Conservation (phyloP, 2,888 invertebrate species). For the Pocota personata region DNA sequence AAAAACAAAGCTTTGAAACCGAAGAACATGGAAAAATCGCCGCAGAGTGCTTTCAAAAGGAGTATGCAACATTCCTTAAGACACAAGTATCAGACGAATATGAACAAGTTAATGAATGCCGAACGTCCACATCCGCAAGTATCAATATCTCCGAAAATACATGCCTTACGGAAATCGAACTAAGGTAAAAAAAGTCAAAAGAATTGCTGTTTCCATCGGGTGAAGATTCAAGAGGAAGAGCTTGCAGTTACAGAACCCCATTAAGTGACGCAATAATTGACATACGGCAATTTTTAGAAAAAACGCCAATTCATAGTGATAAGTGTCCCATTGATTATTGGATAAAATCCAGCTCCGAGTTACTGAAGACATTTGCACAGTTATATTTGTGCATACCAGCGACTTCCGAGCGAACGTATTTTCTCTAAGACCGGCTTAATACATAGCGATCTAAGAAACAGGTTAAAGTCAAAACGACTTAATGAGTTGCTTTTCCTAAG, state of each 20-base stretch:
- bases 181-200: neutral
- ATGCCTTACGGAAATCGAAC: neutral
- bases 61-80: neutral
- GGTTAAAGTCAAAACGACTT: too few species aligned
- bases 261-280: conserved; percentile 14
- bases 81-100: neutral
- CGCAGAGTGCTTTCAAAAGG: neutral
- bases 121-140: neutral
- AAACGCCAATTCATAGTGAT: neutral
- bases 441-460: too few species aligned
- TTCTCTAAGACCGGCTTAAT: too few species aligned
- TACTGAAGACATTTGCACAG: conserved; percentile 1
- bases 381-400: neutral
- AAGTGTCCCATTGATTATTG: conserved; percentile 1
- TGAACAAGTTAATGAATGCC: neutral
- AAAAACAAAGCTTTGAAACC: neutral
- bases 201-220: conserved; percentile 1
- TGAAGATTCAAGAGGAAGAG: conserved; percentile 5
- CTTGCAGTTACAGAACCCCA: conserved; percentile 6
- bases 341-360: conserved; percentile 5
- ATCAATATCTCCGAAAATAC: too few species aligned
- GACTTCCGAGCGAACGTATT: neutral
- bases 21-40: neutral
- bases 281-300: conserved; percentile 2
- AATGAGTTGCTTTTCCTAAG: too few species aligned